A percentile compares a stretch with the other conserved stretches of the same genome.
phyloP scores from a whole-genome alignment of 2,113 vertebrate species.

The Seriola dumerili region DNA sequence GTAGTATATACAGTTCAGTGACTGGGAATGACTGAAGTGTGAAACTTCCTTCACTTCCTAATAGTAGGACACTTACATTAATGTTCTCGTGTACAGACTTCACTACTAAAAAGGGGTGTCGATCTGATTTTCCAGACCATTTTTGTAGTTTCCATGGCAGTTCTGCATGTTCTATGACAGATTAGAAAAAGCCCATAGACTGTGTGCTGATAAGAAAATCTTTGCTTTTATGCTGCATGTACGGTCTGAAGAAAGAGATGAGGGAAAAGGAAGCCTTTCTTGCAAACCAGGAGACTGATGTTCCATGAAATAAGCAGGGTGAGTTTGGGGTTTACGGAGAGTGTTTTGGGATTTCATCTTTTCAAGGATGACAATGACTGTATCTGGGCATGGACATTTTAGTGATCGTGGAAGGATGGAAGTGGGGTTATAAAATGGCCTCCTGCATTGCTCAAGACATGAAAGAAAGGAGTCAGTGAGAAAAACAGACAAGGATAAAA shows the following conservation, averaged over 20 bases:
- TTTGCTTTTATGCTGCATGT: constrained; percentile 4
- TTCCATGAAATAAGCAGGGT: background rate
- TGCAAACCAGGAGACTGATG: constrained; percentile 4
- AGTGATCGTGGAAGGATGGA: constrained; percentile 22
- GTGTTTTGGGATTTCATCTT: constrained; percentile 34
- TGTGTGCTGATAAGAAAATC: background rate
- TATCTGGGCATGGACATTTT: constrained; percentile 50
- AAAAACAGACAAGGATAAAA: constrained; percentile 7
- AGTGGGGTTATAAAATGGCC: constrained; percentile 62
- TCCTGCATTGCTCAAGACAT: constrained; percentile 36
- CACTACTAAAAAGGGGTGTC: background rate
- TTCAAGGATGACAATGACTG: constrained; percentile 17
- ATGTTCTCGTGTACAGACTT: background rate
- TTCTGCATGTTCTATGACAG: background rate
- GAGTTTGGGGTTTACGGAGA: constrained; percentile 15
- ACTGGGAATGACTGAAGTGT: background rate
- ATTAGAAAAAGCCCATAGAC: background rate
- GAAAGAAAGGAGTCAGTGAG: background rate
- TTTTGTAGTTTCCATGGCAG: constrained; percentile 23
- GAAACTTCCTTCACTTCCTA: background rate
- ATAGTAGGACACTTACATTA: background rate
- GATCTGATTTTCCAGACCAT: background rate
- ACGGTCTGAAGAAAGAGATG: background rate
- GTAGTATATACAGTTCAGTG: background rate
- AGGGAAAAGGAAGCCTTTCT: background rate